phyloP scores from a whole-genome alignment of 2,888 invertebrate genomes.

The Catocala nupta region DNA sequence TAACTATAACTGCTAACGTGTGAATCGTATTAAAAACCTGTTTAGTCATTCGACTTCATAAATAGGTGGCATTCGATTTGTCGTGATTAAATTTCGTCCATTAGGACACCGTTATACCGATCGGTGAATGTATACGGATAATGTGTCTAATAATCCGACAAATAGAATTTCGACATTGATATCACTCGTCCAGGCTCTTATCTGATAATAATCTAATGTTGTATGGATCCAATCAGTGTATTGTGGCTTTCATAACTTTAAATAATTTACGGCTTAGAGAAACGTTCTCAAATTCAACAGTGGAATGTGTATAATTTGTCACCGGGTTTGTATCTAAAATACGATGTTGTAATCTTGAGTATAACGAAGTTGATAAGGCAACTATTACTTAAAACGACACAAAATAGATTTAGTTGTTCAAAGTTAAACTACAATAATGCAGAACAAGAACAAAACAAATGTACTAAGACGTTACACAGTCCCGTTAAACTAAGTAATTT shows the following conservation, averaged over 20 bases:
- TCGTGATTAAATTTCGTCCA: slow-evolving; percentile 86
- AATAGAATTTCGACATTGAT: slow-evolving; percentile 74
- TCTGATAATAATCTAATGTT: slow-evolving; percentile 57
- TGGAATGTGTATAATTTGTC: not conserved
- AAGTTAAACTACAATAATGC: slow-evolving; percentile 14
- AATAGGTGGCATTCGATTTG: slow-evolving; percentile 87
- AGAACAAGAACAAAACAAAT: slow-evolving; percentile 36
- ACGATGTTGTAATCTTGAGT: not conserved
- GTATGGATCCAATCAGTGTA: slow-evolving; percentile 9
- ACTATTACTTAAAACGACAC: slow-evolving; percentile 1
- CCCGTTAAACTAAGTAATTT: slow-evolving; percentile 78
- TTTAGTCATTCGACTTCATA: slow-evolving; percentile 86
- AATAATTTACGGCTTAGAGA: not conserved
- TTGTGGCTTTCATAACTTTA: not conserved
- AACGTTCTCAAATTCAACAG: not conserved
- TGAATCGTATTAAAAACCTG: slow-evolving; percentile 87
- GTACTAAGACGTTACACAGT: slow-evolving; percentile 40
- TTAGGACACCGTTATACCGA: slow-evolving; percentile 81
- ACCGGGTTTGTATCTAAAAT: not conserved
- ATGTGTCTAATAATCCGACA: slow-evolving; percentile 78
- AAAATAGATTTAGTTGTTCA: slow-evolving; percentile 11
- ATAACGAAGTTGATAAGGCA: slow-evolving; percentile 10
- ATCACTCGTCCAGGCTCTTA: slow-evolving; percentile 58
- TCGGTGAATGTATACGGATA: slow-evolving; percentile 76
- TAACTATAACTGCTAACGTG: slow-evolving; percentile 87